Base-by-base conservation (phyloP, 2,888 invertebrate species). In the Sussaba pulchella region DNA sequence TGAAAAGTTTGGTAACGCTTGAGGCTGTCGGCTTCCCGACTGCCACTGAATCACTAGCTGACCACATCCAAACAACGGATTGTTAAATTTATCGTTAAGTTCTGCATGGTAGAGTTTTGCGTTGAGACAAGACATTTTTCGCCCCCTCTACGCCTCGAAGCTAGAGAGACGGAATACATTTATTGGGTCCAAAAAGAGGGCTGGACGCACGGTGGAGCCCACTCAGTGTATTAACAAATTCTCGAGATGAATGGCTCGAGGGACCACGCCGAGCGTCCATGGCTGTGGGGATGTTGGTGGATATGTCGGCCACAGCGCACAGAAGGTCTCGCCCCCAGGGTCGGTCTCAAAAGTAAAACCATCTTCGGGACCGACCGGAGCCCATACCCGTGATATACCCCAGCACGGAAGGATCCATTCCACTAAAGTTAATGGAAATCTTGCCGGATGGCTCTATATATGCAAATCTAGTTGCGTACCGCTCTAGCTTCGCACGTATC, bases 371-470 rank as follows among this genome's bases (percentile, higher is more conserved):
- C 47, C 47, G 72, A 52, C 52, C 57, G 76, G 43, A 64, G 54
- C 45, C 45, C 41, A 9, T 31, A 36, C 64, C 43, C 63, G 26
- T 57, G 66, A 57, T 57, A 41, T 17, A 14, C 31, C 75, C 31
- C 19, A 52, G 17, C 8, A 17, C 36, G 14, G 12, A 45, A 54
- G 69, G 52, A 64, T 80, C 72, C 69, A 50, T 63, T 74, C 52
- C 72, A 76, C 74, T 76, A 81, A 79, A 75, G 82, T 82, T 84
- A 85, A 85, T 85, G 81, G 82, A 84, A 85, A 81, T 70, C 76
- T 71, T 74, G 67, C 57, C 31, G 76, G 76, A 80, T 82, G 70
- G 78, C 84, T 82, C 80, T 84, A 83, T 85, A 70, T 82, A 83
- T 83, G 84, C 82, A 83, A 84, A 84, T 84, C 78, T 59, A 83